phyloP scores from a whole-genome alignment of 2,888 invertebrate species.

The Epirrhoe tristata region DNA sequence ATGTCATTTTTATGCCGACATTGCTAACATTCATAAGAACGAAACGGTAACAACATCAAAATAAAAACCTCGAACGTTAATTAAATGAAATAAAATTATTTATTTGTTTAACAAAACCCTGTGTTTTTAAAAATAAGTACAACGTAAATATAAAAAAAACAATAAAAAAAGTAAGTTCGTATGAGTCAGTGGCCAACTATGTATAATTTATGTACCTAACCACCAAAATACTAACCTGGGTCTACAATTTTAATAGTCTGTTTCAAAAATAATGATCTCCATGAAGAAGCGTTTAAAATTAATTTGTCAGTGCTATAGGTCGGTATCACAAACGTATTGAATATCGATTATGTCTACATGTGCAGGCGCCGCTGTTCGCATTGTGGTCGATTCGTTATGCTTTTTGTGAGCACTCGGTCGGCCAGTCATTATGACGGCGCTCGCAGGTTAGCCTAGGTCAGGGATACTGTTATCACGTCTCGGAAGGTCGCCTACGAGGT shows the following conservation, averaged over 20 bases:
- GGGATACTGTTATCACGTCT: slow-evolving; percentile 48
- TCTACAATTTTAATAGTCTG: background rate
- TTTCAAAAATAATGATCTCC: background rate
- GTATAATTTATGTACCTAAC: too few relatives aligned
- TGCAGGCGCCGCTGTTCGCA: slow-evolving; percentile 53
- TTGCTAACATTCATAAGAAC: background rate
- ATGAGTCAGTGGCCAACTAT: too few relatives aligned
- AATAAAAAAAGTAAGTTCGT: too few relatives aligned
- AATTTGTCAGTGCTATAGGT: slow-evolving; percentile 20
- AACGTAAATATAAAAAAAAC: too few relatives aligned
- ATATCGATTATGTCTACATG: slow-evolving; percentile 50
- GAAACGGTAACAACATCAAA: background rate
- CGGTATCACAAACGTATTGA: slow-evolving; percentile 40
- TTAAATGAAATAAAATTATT: background rate
- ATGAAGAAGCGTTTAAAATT: slow-evolving; percentile 9
- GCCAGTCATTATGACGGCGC: slow-evolving; percentile 62
- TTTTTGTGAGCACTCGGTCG: slow-evolving; percentile 64
- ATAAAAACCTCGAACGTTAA: background rate
- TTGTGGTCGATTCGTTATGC: slow-evolving; percentile 75
- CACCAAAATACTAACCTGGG: background rate
- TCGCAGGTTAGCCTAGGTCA: slow-evolving; percentile 66
- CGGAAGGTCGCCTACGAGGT: slow-evolving; percentile 29
- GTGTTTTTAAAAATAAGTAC: too few relatives aligned
- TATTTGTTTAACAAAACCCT: too few relatives aligned
- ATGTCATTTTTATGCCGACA: slow-evolving; percentile 13